These are phyloP conservation scores for Perccottus glenii DNA, from an alignment of 2,113 vertebrate species.

Conservation along the genomic window DNA sequence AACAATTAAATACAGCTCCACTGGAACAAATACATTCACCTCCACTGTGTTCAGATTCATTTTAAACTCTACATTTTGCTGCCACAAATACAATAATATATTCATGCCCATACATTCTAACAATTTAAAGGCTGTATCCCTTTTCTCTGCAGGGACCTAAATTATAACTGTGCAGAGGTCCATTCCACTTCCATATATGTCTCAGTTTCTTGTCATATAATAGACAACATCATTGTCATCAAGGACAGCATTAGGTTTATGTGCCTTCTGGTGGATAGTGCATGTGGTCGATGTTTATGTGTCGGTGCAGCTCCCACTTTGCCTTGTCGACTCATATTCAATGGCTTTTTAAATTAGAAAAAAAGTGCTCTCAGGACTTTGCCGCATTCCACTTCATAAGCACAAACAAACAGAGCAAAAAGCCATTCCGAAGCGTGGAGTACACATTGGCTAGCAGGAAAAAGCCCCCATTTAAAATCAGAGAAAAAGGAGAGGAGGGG, in stretches of 20 bases:
- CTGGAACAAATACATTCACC: no score
- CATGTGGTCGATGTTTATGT: conserved; percentile 20
- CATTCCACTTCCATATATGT: conserved; percentile 54
- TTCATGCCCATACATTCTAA: conserved; percentile 14
- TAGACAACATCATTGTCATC: conserved; percentile 67
- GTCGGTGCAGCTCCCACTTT: conserved; percentile 40
- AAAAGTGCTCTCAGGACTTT: conserved; percentile 77
- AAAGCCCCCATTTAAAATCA: conserved; percentile 45
- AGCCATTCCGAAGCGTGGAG: conserved; percentile 69
- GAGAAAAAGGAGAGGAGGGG: conserved; percentile 27
- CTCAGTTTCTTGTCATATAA: conserved; percentile 48
- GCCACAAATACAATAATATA: conserved; percentile 25
- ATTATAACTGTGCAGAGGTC: conserved; percentile 45
- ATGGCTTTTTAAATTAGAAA: conserved; percentile 71
- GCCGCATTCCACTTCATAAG: conserved; percentile 75
- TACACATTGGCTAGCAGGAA: conserved; percentile 28
- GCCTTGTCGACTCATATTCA: conserved; percentile 61
- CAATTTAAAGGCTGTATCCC: conserved; percentile 20
- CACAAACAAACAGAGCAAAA: conserved; percentile 73
- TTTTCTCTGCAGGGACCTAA: conserved; percentile 39
- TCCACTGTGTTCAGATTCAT: no score
- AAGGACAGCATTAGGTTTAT: conserved; percentile 68
- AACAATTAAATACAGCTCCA: no score
- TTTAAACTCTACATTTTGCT: neutral
- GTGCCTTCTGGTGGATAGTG: conserved; percentile 25